Evolutionary conservation across 1,140 invertebrate species (phyloP), one percentile per base, ranked within the genome.

Genomic region (Pseudomyrmex gracilis): DNA sequence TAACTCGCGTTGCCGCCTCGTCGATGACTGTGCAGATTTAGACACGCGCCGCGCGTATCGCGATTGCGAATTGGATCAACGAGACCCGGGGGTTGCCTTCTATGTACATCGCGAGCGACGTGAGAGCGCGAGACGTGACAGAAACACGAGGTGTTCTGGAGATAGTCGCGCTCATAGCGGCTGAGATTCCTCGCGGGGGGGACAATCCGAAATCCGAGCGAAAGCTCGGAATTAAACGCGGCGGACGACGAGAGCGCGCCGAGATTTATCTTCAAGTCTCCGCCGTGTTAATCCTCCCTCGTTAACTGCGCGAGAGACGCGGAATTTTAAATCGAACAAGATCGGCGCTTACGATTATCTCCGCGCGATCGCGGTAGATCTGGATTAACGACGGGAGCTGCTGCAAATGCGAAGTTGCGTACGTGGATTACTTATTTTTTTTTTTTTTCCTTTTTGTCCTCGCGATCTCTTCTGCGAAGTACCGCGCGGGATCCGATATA

Each of bases 1-100:
- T 66, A 80, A 80, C 45, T 58, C 43, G 55, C 64, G 51, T 22
- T 66, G 53, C 66, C 5, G 34, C 34, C 34, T 5, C 34, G 34
- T 34, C 76, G 66, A 80, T 80, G 76, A 80, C 66, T 80, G 49
- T 80, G 66, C 76, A 71, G 66, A 80, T 80, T 80, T 80, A 80
- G 76, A 80, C 76, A 71, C 53, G 76, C 49, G 74, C 61, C 17
- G 15, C 76, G 43, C 60, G 51, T 80, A 60, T 70, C 43, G 66
- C 76, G 45, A 80, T 80, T 49, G 76, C 43, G 76, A 80, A 80
- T 80, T 71, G 76, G 67, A 80, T 80, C 76, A 80, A 80, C 66
- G 66, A 80, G 66, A 80, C n/a, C 53, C 43, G 13, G 5, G 34
- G 5, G 34, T 34, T 34, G 43, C 20, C n/a, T 60, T 24, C 68